Evolutionary conservation across 2,797 vertebrate species (phyloP).

Genomic region (Oryzias sinensis): DNA sequence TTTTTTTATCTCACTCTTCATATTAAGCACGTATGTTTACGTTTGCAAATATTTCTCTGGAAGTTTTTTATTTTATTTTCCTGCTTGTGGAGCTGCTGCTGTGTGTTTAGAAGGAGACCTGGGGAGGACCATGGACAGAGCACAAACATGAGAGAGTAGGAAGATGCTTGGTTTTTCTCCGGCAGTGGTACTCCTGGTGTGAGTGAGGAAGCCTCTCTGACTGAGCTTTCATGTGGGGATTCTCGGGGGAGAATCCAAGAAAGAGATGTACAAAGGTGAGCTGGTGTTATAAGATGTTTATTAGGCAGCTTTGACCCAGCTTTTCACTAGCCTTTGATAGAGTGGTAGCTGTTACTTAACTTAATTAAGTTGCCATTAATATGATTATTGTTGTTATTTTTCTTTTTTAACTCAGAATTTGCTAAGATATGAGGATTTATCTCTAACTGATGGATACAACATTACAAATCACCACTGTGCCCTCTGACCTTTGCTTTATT

Average conservation of each 20-base stretch:
- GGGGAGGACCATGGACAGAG: slow-evolving; percentile 14
- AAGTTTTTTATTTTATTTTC: slow-evolving; percentile 3
- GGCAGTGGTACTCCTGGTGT: slow-evolving; percentile 59
- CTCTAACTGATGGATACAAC: too few relatives aligned
- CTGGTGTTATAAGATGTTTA: slow-evolving; percentile 41
- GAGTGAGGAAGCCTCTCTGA: slow-evolving; percentile 52
- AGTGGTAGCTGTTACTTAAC: slow-evolving; percentile 14
- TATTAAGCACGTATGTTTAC: neutral
- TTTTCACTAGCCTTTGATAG: slow-evolving; percentile 27
- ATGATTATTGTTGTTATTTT: neutral
- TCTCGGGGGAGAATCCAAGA: slow-evolving; percentile 45
- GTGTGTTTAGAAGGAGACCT: slow-evolving; percentile 10
- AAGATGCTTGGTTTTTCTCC: slow-evolving; percentile 41
- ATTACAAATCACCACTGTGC: too few relatives aligned
- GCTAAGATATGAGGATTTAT: neutral
- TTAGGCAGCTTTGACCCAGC: slow-evolving; percentile 20
- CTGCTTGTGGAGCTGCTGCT: slow-evolving; percentile 7
- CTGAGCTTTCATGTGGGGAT: slow-evolving; percentile 56
- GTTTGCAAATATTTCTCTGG: slow-evolving; percentile 2
- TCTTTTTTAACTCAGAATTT: neutral
- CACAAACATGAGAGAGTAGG: slow-evolving; percentile 14
- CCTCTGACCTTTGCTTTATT: too few relatives aligned
- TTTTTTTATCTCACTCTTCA: too few relatives aligned
- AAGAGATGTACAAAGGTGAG: slow-evolving; percentile 45
- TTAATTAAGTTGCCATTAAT: neutral